A percentile compares a stretch with the other conserved stretches of the same genome.
These are phyloP conservation scores for Hippocampus guttulatus DNA, from an alignment of 2,113 vertebrate genomes.

Conservation along the genomic window DNA sequence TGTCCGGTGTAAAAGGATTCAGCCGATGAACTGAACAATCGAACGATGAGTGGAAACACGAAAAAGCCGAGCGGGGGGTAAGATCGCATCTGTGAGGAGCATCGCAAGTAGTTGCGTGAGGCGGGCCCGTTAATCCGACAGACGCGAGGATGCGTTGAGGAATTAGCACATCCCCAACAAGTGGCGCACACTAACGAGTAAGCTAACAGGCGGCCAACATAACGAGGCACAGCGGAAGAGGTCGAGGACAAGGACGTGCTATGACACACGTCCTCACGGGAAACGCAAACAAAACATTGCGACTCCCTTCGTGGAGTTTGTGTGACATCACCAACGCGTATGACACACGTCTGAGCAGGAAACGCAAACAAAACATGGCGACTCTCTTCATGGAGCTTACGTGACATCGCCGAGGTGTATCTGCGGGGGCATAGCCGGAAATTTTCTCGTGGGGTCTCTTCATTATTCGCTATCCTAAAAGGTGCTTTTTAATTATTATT, in stretches of 20 bases:
- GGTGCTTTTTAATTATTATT: too few relatives aligned
- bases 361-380: too few relatives aligned
- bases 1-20: neutral
- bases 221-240: slow-evolving; percentile 1
- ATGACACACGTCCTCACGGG: neutral
- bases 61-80: too few relatives aligned
- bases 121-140: slow-evolving; percentile 31
- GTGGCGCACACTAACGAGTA: neutral
- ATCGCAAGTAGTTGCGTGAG: slow-evolving; percentile 17
- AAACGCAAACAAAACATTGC: slow-evolving; percentile 11
- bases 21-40: neutral
- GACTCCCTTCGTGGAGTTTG: slow-evolving; percentile 1
- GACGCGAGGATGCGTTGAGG: slow-evolving; percentile 33
- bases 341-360: too few relatives aligned
- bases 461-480: too few relatives aligned
- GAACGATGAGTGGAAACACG: too few relatives aligned
- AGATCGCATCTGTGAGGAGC: neutral
- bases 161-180: slow-evolving; percentile 45
- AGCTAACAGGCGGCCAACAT: slow-evolving; percentile 12
- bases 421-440: too few relatives aligned
- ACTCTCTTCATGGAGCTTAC: too few relatives aligned
- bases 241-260: neutral
- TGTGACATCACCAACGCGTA: too few relatives aligned
- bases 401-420: too few relatives aligned
- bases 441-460: too few relatives aligned